phyloP scores from a whole-genome alignment of 92 coral and sea anemone species.

The Plumapathes pennacea region DNA sequence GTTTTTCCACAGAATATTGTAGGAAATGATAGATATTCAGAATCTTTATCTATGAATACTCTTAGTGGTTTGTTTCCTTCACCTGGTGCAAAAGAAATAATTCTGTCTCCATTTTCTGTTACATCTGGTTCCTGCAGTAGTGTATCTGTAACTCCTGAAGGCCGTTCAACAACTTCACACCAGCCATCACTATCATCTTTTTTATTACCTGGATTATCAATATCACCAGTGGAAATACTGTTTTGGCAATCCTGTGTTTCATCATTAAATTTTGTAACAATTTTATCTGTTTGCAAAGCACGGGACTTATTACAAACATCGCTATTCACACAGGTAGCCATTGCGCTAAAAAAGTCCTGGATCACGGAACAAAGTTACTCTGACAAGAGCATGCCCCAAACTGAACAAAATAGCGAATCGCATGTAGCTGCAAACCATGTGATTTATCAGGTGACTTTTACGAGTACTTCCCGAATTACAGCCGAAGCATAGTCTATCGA shows the following conservation, averaged over 20 bases:
- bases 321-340: too few species aligned
- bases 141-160: constrained; percentile 42
- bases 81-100: constrained; percentile 76
- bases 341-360: too few species aligned
- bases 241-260: neutral
- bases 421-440: too few species aligned
- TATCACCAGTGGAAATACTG: constrained; percentile 5
- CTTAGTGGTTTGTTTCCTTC: constrained; percentile 73
- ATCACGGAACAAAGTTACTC: too few species aligned
- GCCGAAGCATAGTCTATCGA: too few species aligned
- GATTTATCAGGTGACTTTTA: too few species aligned
- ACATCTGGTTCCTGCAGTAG: constrained; percentile 48
- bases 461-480: too few species aligned
- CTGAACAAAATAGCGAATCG: too few species aligned
- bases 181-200: constrained; percentile 19
- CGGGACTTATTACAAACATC: too few species aligned
- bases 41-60: constrained; percentile 54
- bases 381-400: too few species aligned
- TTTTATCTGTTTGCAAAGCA: neutral
- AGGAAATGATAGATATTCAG: constrained; percentile 68
- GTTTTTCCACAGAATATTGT: constrained; percentile 67
- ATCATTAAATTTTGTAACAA: neutral
- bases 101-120: constrained; percentile 41
- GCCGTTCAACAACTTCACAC: constrained; percentile 60
- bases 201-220: constrained; percentile 7